phyloP scores from a whole-genome alignment of 1,140 invertebrate species.

The Procambarus virginalis region DNA sequence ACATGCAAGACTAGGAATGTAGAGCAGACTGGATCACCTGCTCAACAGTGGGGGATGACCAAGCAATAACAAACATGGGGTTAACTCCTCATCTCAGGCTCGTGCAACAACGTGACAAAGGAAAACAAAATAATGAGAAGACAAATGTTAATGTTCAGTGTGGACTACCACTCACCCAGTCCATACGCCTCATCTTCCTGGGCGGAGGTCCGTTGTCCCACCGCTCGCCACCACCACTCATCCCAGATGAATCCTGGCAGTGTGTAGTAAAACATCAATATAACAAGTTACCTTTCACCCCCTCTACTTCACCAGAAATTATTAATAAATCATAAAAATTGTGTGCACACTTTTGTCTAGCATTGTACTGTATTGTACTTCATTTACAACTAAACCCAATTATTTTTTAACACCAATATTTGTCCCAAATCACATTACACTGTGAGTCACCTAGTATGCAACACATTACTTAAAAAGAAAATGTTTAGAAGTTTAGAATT shows the following conservation, averaged over 20 bases:
- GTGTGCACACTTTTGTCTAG: no score
- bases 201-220: neutral
- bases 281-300: no score
- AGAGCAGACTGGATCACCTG: neutral
- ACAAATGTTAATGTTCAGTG: no score
- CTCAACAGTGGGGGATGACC: neutral
- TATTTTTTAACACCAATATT: no score
- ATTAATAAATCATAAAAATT: no score
- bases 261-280: neutral
- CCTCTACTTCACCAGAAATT: no score
- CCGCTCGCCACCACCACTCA: neutral
- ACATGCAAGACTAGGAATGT: neutral
- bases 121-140: neutral
- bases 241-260: neutral
- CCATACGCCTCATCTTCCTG: slow-evolving; percentile 47
- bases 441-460: no score
- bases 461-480: no score
- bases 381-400: no score
- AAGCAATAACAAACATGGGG: neutral
- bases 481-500: no score
- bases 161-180: slow-evolving; percentile 37
- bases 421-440: no score
- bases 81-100: neutral
- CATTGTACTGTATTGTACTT: no score
- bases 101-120: neutral